Base-by-base conservation (phyloP, 2,888 invertebrate genomes). In the Pterostichus madidus region DNA sequence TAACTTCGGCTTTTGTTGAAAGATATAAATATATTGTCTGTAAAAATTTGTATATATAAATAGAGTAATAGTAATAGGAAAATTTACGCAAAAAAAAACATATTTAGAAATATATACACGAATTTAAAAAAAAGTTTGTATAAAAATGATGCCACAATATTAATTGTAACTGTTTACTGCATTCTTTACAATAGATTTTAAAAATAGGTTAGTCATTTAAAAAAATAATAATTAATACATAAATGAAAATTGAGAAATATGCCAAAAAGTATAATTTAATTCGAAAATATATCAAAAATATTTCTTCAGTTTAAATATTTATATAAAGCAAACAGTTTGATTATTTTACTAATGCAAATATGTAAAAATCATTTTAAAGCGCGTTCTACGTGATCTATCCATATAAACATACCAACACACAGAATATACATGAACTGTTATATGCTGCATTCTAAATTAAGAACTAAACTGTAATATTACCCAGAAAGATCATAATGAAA, bases 401-500 rank as follows among this genome's bases (percentile, higher is more conserved):
- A 49, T 35, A 68, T 46, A 68, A 52, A 68, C 80, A 46, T 49
- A 64, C 39, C 31, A 35, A 56, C 44, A 49, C 53, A 24, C 31
- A 73, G 11, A 13, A 52, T 68, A 44, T 46, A 24, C 44, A 44
- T 31, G 35, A 24, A 35, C 35, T 35, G 44, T n/a, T 59, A 15
- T 78, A 44, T 31, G 68, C 80, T 80, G 80, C 44, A 68, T 46
- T 71, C 80, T 80, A 80, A 80, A 80, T 80, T 80, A 80, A 80
- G 80, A 80, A 80, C 15, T 32, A 13, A 44, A 71, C 44, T 17
- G 68, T 71, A 71, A 44, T 44, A 39, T 44, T 71, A 71, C 68
- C 44, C 15, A 71, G 11, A 39, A 31, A 71, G 44, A 71, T 46
- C 4, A 13, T 17, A 44, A 44, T 46, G 39, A 71, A 31, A 64